Evolutionary conservation across 1,140 invertebrate species (phyloP), one percentile per base, ranked within the genome.

Genomic region (Calosoma granatense): DNA sequence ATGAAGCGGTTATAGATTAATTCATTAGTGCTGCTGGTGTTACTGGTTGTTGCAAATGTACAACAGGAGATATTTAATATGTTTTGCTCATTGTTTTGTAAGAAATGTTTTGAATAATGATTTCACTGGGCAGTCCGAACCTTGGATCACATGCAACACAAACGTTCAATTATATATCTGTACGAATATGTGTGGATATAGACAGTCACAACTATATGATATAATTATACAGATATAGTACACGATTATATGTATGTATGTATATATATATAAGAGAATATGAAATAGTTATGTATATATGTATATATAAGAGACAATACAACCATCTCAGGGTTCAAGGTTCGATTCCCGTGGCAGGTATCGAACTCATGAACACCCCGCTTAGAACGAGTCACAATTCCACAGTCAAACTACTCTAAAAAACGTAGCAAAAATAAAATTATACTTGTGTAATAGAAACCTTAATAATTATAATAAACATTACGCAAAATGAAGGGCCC

Each of bases 211-310:
- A 47, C 41, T 47, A 47, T 17, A 47, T 47, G 26, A 47, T 47
- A 47, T 47, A 47, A 47, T 47, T 47, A 47, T 47, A 47, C 41
- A 47, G 15, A 11, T 47, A 47, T 47, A 47, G 41, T 47, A 47
- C 41, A 47, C 41, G 41, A 47, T 47, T 17, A 47, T 47, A 12
- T 12, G 6, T 36, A 36, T 36, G 26, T 36, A 36, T 36, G n/a
- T 36, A 9, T 36, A n/a, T 36, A 36, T 9, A 9, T 36, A 36
- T 36, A 36, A n/a, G n/a, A n/a, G n/a, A 36, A 36, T 36, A 36
- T n/a, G 26, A 36, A 36, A 36, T 36, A 36, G 6, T n/a, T n/a
- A n/a, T 36, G 26, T 36, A 36, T 36, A 36, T 36, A 36, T 36
- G n/a, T 36, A 36, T 36, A 36, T 36, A n/a, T 36, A 36, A n/a